Percentiles rank a stretch among this genome's conserved stretches.
phyloP scores from a whole-genome alignment of 2,113 vertebrate genomes.

The Uria aalge region DNA sequence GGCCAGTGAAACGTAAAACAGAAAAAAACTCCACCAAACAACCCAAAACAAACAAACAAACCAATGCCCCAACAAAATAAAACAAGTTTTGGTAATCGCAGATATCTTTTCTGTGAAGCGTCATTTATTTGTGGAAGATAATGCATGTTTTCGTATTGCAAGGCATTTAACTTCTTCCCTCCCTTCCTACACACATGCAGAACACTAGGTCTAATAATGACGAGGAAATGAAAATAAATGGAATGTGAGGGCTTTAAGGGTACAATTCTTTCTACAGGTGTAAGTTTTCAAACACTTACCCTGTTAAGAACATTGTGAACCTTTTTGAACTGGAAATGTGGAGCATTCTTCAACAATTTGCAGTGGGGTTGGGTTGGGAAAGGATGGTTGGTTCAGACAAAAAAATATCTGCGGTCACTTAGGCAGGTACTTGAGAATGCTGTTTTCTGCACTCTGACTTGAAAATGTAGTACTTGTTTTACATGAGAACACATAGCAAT shows the following conservation, averaged over 20 bases:
- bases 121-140: not conserved
- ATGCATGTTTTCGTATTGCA: accelerated
- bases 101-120: not conserved
- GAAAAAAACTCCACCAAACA: not conserved
- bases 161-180: not conserved
- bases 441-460: not conserved
- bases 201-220: not conserved
- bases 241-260: not conserved
- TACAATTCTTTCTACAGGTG: not conserved
- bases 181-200: not conserved
- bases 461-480: not conserved
- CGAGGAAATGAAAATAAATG: not conserved
- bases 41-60: too few relatives aligned
- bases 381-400: not conserved
- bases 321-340: not conserved
- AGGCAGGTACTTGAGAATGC: not conserved
- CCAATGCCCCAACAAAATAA: not conserved
- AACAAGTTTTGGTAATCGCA: not conserved
- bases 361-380: not conserved
- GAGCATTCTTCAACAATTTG: not conserved
- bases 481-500: not conserved
- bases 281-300: not conserved
- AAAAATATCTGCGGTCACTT: not conserved
- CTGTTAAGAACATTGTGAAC: not conserved
- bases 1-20: not conserved